Evolutionary conservation across 2,888 invertebrate species (phyloP).

Genomic region (Euplexia lucipara): DNA sequence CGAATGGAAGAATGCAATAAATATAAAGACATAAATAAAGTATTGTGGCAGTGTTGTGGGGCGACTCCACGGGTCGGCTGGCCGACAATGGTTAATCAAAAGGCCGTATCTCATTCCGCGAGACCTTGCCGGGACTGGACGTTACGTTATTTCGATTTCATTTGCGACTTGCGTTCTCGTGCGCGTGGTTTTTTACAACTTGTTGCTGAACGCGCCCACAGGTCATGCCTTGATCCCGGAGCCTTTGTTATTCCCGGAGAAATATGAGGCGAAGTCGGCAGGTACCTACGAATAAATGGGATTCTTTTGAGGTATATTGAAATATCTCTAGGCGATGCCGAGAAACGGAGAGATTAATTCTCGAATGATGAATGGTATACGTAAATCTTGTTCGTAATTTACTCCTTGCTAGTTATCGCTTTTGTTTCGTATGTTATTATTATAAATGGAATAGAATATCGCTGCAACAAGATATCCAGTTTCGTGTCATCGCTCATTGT

Average conservation of each 20-base stretch:
- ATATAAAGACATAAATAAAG: slow-evolving; percentile 65
- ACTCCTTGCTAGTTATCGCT: slow-evolving; percentile 81
- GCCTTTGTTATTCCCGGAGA: slow-evolving; percentile 87
- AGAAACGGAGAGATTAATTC: slow-evolving; percentile 83
- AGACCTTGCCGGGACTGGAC: slow-evolving; percentile 81
- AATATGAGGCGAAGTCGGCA: slow-evolving; percentile 85
- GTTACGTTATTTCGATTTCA: slow-evolving; percentile 90
- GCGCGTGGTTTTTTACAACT: slow-evolving; percentile 82
- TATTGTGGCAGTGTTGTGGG: slow-evolving; percentile 56
- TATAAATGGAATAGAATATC: slow-evolving; percentile 66
- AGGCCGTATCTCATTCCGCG: slow-evolving; percentile 87
- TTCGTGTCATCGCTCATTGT: slow-evolving; percentile 80
- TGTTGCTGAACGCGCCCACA: slow-evolving; percentile 78
- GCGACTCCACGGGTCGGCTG: slow-evolving; percentile 77
- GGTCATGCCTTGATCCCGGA: slow-evolving; percentile 85
- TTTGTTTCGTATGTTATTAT: slow-evolving; percentile 72
- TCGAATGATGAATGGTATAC: slow-evolving; percentile 82
- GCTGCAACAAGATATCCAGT: slow-evolving; percentile 65
- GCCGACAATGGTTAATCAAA: slow-evolving; percentile 90
- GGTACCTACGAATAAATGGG: slow-evolving; percentile 82
- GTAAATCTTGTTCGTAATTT: slow-evolving; percentile 86
- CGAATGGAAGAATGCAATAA: slow-evolving; percentile 61
- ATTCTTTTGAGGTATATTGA: slow-evolving; percentile 88
- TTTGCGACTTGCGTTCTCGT: slow-evolving; percentile 90
- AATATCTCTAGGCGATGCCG: slow-evolving; percentile 85